Percentiles rank a stretch among this genome's conserved stretches.
Conservation (phyloP, 1,140 invertebrate species). For the Bombus sylvicola region DNA sequence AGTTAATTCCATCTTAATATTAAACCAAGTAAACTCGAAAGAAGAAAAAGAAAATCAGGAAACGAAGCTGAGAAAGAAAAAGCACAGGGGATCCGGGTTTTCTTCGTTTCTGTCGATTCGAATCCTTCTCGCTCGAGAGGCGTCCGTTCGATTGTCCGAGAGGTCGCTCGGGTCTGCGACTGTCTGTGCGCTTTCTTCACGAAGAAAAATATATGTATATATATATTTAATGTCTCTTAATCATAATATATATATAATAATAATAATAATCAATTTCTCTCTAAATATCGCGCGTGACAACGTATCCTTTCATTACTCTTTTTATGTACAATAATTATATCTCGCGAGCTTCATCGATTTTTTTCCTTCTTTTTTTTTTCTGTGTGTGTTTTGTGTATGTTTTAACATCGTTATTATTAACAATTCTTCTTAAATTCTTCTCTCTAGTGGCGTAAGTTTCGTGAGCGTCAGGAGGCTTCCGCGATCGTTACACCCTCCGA, state of each 20-base stretch:
- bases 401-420: background rate
- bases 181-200: slow-evolving; percentile 49
- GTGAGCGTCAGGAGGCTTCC: slow-evolving; percentile 32
- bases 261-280: slow-evolving; percentile 52
- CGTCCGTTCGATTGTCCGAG: background rate
- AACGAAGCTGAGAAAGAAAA: slow-evolving; percentile 11
- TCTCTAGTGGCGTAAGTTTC: slow-evolving; percentile 56
- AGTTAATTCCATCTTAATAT: slow-evolving; percentile 5
- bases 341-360: slow-evolving; percentile 49
- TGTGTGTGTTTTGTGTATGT: background rate
- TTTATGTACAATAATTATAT: slow-evolving; percentile 62
- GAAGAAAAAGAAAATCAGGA: background rate
- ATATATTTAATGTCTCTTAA: slow-evolving; percentile 55
- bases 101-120: slow-evolving; percentile 10
- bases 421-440: background rate
- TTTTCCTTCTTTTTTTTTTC: background rate
- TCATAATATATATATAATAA: slow-evolving; percentile 33
- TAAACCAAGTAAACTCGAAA: slow-evolving; percentile 1
- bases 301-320: background rate
- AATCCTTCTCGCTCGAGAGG: slow-evolving; percentile 68
- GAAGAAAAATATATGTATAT: slow-evolving; percentile 60
- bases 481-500: slow-evolving; percentile 6
- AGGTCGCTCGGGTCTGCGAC: background rate
- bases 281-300: slow-evolving; percentile 53
- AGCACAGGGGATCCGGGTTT: slow-evolving; percentile 7